Conservation (phyloP, 35 echinoderm and acorn worm species). For the Chiridota heheva region DNA sequence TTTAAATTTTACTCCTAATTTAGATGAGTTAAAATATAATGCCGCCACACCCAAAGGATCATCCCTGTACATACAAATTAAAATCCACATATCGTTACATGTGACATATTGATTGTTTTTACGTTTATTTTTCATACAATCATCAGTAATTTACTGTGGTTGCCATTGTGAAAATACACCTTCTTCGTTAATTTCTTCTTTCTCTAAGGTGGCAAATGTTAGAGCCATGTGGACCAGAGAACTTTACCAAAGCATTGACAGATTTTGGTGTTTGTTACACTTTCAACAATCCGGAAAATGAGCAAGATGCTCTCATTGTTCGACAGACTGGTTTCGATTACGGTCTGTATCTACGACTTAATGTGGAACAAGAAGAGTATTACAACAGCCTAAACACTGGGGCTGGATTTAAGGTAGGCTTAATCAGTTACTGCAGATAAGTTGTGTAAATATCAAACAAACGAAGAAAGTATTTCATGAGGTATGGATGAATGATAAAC, state of each 20-base stretch:
- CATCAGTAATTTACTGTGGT: too few relatives aligned
- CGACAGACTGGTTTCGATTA: constrained; percentile 50
- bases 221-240: constrained; percentile 34
- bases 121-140: too few relatives aligned
- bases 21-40: too few relatives aligned
- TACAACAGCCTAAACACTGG: constrained; percentile 35
- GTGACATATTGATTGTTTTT: too few relatives aligned
- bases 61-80: too few relatives aligned
- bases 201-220: constrained; percentile 45
- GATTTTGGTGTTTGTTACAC: constrained; percentile 78
- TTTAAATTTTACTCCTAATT: too few relatives aligned
- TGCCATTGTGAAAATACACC: too few relatives aligned
- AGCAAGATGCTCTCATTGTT: neutral
- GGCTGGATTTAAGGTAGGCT: constrained; percentile 72
- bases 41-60: too few relatives aligned
- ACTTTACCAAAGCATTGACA: constrained; percentile 64
- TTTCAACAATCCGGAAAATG: constrained; percentile 46
- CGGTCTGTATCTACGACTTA: constrained; percentile 56
- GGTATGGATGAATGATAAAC: neutral
- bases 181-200: too few relatives aligned
- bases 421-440: neutral
- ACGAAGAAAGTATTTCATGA: neutral
- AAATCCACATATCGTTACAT: too few relatives aligned
- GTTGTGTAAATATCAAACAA: neutral
- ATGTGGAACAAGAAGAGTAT: constrained; percentile 74